phyloP scores from a whole-genome alignment of 2,888 invertebrate species.

The Colostygia pectinataria region DNA sequence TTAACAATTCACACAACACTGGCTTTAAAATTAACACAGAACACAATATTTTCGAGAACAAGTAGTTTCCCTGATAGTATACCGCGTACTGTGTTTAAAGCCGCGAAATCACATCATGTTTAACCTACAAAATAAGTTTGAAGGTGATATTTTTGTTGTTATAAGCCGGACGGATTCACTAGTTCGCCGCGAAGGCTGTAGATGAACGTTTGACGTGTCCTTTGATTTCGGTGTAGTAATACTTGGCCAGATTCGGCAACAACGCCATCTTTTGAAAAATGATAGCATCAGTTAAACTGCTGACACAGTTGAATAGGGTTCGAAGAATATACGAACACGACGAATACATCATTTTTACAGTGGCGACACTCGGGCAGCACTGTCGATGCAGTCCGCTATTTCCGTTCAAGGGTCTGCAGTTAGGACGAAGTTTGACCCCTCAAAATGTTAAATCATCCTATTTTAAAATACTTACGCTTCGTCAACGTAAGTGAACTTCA shows the following conservation, averaged over 20 bases:
- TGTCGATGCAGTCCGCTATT: no score
- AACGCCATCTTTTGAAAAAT: constrained; percentile 65
- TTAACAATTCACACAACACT: constrained; percentile 32
- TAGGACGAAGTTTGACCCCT: no score
- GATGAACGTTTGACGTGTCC: constrained; percentile 34
- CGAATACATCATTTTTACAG: no score
- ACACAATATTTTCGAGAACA: constrained; percentile 46
- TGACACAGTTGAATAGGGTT: not conserved
- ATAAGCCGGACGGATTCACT: constrained; percentile 57
- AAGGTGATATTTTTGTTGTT: constrained; percentile 84
- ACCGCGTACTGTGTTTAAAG: constrained; percentile 68
- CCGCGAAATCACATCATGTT: constrained; percentile 76
- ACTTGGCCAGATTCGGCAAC: constrained; percentile 37
- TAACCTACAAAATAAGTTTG: constrained; percentile 82
- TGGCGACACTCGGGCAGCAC: no score
- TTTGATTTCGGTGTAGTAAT: constrained; percentile 63
- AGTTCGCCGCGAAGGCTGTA: constrained; percentile 37
- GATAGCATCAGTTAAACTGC: constrained; percentile 19
- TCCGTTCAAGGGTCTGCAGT: no score
- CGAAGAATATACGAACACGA: not conserved
- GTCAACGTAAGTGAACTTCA: constrained; percentile 97
- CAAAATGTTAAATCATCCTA: no score
- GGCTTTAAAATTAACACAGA: constrained; percentile 35
- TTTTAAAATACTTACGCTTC: constrained; percentile 88
- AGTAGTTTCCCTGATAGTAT: constrained; percentile 48